A percentile compares a stretch with the other conserved stretches of the same genome.
phyloP scores from a whole-genome alignment of 2,113 vertebrate genomes.

The Halcyon malimbica region DNA sequence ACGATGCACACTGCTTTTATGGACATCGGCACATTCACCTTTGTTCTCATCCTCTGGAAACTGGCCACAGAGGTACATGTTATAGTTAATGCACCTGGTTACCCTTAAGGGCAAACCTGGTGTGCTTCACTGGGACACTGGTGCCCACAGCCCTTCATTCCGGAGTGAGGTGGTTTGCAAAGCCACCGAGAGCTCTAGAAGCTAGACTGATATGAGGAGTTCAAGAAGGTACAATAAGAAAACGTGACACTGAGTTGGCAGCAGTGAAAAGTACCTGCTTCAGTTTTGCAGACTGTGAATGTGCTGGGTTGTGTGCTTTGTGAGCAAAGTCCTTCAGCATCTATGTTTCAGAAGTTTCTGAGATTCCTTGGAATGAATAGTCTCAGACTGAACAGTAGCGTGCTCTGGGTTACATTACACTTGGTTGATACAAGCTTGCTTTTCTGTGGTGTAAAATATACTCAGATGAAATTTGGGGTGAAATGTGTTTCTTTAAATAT shows the following conservation, averaged over 20 bases:
- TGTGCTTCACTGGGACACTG: background rate
- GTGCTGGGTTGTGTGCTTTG: rapidly evolving
- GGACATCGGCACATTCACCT: background rate
- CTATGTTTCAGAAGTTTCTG: background rate
- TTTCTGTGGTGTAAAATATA: background rate
- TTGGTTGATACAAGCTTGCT: background rate
- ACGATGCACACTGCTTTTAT: background rate
- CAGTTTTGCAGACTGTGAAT: background rate
- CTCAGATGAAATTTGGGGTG: background rate
- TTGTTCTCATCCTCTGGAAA: background rate
- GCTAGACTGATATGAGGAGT: background rate
- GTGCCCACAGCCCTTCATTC: background rate
- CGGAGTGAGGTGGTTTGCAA: background rate
- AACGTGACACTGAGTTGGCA: background rate
- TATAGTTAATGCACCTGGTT: background rate
- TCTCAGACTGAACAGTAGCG: rapidly evolving
- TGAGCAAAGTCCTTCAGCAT: rapidly evolving
- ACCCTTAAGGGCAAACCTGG: background rate
- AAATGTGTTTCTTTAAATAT: background rate
- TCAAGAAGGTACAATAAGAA: background rate
- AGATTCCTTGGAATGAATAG: background rate
- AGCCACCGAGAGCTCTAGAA: background rate
- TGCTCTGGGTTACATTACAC: background rate
- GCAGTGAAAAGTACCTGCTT: background rate
- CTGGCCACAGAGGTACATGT: background rate